Conservation (phyloP, 1,140 invertebrate species). For the Apocrypta bakeri region DNA sequence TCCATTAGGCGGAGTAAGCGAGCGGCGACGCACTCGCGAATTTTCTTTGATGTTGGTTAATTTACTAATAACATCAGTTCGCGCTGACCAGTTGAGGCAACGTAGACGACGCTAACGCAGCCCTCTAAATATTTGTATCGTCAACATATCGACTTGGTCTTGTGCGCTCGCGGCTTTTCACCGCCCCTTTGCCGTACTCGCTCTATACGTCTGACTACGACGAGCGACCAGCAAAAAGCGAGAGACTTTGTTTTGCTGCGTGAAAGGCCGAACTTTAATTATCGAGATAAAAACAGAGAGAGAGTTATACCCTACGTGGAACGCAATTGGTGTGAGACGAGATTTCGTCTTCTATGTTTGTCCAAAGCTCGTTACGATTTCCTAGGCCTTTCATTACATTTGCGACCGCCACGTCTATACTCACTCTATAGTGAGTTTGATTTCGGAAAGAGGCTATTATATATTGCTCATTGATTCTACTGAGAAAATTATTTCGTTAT, state of each 20-base stretch:
- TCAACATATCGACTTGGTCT: conserved; percentile 47
- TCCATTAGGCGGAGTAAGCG: conserved; percentile 50
- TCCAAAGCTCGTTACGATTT: background rate
- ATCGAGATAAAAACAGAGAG: conserved; percentile 41
- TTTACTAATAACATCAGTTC: conserved; percentile 51
- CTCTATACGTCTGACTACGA: background rate
- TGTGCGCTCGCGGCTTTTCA: conserved; percentile 20
- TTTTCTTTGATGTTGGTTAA: conserved; percentile 53
- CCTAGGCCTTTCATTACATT: conserved; percentile 10
- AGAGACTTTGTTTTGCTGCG: background rate
- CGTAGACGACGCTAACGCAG: background rate
- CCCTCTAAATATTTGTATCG: conserved; percentile 53
- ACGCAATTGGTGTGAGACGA: background rate
- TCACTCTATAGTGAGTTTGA: background rate
- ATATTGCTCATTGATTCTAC: background rate
- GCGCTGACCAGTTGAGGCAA: background rate
- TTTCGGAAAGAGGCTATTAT: background rate
- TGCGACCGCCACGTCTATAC: background rate
- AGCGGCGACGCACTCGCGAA: background rate
- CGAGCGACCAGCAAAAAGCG: conserved; percentile 11
- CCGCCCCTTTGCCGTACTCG: background rate
- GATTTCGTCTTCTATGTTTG: background rate
- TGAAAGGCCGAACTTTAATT: conserved; percentile 36
- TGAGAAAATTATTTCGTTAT: background rate
- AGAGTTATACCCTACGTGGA: too few species aligned